Conservation (phyloP, 2,113 vertebrate species). For the Amblyopsis rosae region DNA sequence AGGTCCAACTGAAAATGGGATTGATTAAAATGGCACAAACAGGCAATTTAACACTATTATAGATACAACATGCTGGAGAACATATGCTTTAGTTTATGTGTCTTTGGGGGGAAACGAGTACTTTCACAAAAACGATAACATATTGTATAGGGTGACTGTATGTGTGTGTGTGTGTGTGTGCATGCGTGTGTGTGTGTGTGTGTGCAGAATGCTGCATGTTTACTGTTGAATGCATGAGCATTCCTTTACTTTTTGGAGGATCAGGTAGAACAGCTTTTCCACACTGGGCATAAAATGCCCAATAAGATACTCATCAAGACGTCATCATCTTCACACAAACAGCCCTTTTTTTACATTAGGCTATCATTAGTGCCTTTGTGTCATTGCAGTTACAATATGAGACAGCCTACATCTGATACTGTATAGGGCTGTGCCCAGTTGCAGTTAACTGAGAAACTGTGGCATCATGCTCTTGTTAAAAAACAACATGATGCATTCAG, state of each 20-base stretch:
- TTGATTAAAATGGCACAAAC: conserved; percentile 55
- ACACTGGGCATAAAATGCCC: too few relatives aligned
- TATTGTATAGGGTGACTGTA: background rate
- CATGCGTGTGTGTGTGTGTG: background rate
- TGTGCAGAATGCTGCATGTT: background rate
- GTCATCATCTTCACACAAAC: conserved; percentile 21
- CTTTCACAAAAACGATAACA: background rate
- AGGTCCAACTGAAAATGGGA: conserved; percentile 65
- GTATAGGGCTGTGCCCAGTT: background rate
- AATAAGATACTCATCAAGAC: background rate
- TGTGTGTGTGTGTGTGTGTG: background rate
- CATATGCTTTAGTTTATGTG: conserved; percentile 35
- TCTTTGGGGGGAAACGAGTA: conserved; percentile 3
- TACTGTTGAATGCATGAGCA: background rate
- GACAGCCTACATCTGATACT: conserved; percentile 23
- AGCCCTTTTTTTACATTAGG: conserved; percentile 35
- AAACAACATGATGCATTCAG: too few relatives aligned
- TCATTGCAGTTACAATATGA: background rate
- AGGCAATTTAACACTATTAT: conserved; percentile 45
- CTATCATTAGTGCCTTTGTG: conserved; percentile 40
- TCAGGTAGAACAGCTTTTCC: too few relatives aligned
- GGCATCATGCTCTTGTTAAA: too few relatives aligned
- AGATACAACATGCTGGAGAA: conserved; percentile 18
- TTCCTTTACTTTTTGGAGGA: too few relatives aligned
- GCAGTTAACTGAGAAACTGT: too few relatives aligned